Evolutionary conservation across 2,888 invertebrate species (phyloP).

Genomic region (Catocala fraxini): DNA sequence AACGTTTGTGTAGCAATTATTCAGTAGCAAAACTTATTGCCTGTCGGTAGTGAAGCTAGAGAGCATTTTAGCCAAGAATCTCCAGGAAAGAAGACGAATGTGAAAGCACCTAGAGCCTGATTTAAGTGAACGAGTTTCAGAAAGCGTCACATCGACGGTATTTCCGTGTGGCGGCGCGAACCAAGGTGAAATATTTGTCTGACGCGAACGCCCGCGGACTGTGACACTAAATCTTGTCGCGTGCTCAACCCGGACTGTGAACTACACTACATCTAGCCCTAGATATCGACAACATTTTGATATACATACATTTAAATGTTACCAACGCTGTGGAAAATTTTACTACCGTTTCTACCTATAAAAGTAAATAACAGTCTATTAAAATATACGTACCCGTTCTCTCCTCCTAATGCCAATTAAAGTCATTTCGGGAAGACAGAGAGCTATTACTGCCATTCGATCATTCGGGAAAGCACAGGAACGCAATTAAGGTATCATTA

Average conservation of each 20-base stretch:
- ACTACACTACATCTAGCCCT: slow-evolving; percentile 50
- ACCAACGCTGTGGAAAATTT: slow-evolving; percentile 21
- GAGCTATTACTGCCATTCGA: slow-evolving; percentile 81
- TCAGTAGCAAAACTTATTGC: slow-evolving; percentile 57
- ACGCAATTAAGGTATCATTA: slow-evolving; percentile 80
- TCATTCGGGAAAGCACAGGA: slow-evolving; percentile 73
- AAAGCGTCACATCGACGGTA: slow-evolving; percentile 47
- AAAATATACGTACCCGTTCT: slow-evolving; percentile 53
- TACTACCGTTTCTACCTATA: slow-evolving; percentile 25
- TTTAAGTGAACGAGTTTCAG: slow-evolving; percentile 49
- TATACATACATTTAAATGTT: slow-evolving; percentile 43
- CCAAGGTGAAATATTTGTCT: slow-evolving; percentile 81
- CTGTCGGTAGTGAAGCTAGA: slow-evolving; percentile 43
- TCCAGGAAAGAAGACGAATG: slow-evolving; percentile 47
- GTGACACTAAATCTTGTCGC: slow-evolving; percentile 80
- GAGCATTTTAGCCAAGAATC: slow-evolving; percentile 32
- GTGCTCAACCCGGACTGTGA: slow-evolving; percentile 64
- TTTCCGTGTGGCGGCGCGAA: slow-evolving; percentile 66
- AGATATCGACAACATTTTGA: slow-evolving; percentile 65
- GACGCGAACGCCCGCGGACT: slow-evolving; percentile 61
- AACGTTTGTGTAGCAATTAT: slow-evolving; percentile 52
- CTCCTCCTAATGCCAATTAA: slow-evolving; percentile 67
- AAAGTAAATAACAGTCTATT: slow-evolving; percentile 38
- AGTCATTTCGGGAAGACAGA: slow-evolving; percentile 69
- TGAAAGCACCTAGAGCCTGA: slow-evolving; percentile 48